Conservation (phyloP, 2,888 invertebrate genomes). For the Caenorhabditis wallacei region DNA sequence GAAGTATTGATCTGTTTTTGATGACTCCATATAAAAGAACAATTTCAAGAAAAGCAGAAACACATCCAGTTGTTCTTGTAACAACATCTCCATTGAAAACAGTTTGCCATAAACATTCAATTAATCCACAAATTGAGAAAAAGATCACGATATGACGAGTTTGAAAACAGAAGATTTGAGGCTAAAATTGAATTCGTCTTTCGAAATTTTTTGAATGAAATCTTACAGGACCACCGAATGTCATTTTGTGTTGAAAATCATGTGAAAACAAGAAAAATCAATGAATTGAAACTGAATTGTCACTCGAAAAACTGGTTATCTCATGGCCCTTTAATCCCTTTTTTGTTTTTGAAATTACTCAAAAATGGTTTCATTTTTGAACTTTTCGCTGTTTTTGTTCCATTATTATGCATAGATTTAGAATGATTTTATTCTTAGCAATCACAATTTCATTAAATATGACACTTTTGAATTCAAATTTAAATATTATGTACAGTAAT, state of each 20-base stretch:
- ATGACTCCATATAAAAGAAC: slow-evolving; percentile 37
- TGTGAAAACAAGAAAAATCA: slow-evolving; percentile 7
- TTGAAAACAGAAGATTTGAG: slow-evolving; percentile 40
- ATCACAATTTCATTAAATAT: too few relatives aligned
- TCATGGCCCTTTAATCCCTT: slow-evolving; percentile 22
- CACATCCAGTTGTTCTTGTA: slow-evolving; percentile 25
- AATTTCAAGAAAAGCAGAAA: slow-evolving; percentile 26
- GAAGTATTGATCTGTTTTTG: slow-evolving; percentile 8
- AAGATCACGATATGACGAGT: slow-evolving; percentile 32
- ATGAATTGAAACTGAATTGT: slow-evolving; percentile 2
- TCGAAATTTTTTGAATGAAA: neutral
- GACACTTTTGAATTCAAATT: too few relatives aligned
- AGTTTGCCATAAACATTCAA: slow-evolving; percentile 26
- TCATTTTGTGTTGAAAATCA: slow-evolving; percentile 7
- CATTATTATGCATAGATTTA: neutral
- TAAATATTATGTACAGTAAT: slow-evolving; percentile 27
- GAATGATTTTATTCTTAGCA: neutral
- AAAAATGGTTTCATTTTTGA: slow-evolving; percentile 3
- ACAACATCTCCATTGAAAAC: slow-evolving; percentile 35
- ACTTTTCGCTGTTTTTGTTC: neutral
- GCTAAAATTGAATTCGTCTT: slow-evolving; percentile 41
- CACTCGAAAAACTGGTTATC: slow-evolving; percentile 23
- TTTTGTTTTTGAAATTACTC: slow-evolving; percentile 16
- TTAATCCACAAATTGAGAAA: slow-evolving; percentile 31
- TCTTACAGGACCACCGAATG: slow-evolving; percentile 35